Conservation (phyloP, 2,113 vertebrate species). For the Synchiropus splendidus region DNA sequence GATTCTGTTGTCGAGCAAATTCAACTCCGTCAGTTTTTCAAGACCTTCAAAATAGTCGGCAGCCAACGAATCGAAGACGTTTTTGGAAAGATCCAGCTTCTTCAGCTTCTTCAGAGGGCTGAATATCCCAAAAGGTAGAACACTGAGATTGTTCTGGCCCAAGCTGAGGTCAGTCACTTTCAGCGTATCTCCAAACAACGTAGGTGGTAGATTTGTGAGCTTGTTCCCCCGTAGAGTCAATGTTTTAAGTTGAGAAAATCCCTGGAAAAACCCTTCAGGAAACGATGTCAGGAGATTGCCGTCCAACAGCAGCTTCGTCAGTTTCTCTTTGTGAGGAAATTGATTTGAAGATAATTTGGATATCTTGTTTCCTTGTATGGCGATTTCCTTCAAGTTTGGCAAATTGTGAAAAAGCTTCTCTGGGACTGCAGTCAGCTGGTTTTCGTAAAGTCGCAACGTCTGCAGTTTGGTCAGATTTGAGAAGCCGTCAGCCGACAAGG, state of each 20-base stretch:
- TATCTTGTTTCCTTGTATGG: slow-evolving; percentile 59
- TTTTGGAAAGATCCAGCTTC: slow-evolving; percentile 65
- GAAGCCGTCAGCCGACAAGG: slow-evolving; percentile 52
- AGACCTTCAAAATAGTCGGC: slow-evolving; percentile 60
- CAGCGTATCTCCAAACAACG: slow-evolving; percentile 59
- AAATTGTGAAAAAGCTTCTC: slow-evolving; percentile 60
- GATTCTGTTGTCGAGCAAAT: slow-evolving; percentile 59
- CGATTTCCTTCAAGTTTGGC: slow-evolving; percentile 56
- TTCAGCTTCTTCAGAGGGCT: slow-evolving; percentile 52
- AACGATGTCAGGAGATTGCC: slow-evolving; percentile 62
- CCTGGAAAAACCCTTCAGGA: slow-evolving; percentile 55
- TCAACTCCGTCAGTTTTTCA: slow-evolving; percentile 56
- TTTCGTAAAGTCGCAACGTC: slow-evolving; percentile 65
- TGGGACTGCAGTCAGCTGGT: slow-evolving; percentile 58
- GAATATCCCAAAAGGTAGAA: slow-evolving; percentile 57
- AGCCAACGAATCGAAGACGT: slow-evolving; percentile 52
- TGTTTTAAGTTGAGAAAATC: slow-evolving; percentile 54
- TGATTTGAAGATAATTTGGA: slow-evolving; percentile 49
- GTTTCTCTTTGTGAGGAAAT: slow-evolving; percentile 59
- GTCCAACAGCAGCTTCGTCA: slow-evolving; percentile 57
- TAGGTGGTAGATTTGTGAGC: slow-evolving; percentile 50
- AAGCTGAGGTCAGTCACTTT: slow-evolving; percentile 59
- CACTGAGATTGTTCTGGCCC: slow-evolving; percentile 54
- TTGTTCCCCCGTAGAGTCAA: slow-evolving; percentile 60
- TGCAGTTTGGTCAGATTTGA: slow-evolving; percentile 55